Evolutionary conservation across 2,113 vertebrate genomes (phyloP).

Genomic region (Microtus pennsylvanicus): DNA sequence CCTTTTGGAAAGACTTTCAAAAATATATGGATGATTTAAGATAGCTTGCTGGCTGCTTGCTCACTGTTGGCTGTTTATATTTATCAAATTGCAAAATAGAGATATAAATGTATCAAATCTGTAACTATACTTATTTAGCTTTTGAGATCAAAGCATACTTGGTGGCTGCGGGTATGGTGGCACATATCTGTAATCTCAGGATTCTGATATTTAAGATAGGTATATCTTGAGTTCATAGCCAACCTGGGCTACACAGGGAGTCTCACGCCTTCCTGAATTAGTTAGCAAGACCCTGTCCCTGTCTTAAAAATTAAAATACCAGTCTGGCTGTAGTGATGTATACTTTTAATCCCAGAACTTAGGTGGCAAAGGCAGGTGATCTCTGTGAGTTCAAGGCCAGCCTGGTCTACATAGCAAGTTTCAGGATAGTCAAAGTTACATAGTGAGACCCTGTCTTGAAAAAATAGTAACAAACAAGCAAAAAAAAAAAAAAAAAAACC

Average conservation of each 20-base stretch:
- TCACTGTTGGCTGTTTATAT: slow-evolving; percentile 10
- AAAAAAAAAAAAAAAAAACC: background rate
- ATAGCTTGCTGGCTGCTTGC: background rate
- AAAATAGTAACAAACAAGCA: background rate
- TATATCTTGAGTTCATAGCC: background rate
- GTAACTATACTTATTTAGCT: background rate
- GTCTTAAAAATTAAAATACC: background rate
- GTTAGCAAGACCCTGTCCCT: background rate
- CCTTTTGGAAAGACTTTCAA: background rate
- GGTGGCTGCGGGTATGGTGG: background rate
- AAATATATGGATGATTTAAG: background rate
- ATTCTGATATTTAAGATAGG: background rate
- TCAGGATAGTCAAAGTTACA: background rate
- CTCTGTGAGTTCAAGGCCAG: background rate
- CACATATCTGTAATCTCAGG: background rate
- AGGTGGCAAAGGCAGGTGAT: background rate
- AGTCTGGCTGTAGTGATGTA: background rate
- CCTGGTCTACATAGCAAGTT: background rate
- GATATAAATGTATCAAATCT: background rate
- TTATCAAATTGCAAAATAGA: slow-evolving; percentile 9
- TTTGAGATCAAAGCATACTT: background rate
- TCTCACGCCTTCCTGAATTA: background rate
- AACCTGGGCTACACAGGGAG: background rate
- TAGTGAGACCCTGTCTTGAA: background rate
- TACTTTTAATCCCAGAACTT: background rate